A percentile compares a stretch with the other conserved stretches of the same genome.
Conservation (phyloP, 2,888 invertebrate genomes). For the Sympetrum striolatum region DNA sequence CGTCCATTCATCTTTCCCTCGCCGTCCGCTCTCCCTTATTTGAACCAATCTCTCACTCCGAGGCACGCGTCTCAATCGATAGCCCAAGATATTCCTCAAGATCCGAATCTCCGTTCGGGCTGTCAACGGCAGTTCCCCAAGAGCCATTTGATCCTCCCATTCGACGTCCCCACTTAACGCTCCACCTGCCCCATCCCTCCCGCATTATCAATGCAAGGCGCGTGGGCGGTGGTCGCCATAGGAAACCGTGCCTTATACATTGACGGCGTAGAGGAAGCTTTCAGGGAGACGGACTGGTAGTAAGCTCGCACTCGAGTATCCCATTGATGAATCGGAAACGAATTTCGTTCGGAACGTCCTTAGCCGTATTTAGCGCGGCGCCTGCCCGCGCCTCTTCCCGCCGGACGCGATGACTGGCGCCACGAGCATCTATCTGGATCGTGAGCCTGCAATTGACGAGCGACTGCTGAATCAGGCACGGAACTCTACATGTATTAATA, state of each 20-base stretch:
- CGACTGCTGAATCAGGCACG: not conserved
- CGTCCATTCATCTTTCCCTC: not conserved
- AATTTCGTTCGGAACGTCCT: not conserved
- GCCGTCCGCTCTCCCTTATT: not conserved
- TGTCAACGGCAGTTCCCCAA: not conserved
- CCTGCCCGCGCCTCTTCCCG: not conserved
- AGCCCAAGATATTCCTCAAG: not conserved
- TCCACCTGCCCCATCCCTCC: not conserved
- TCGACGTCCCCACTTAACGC: not conserved
- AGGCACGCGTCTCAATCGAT: not conserved
- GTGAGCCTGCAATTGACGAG: not conserved
- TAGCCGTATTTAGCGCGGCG: not conserved
- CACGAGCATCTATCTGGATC: not conserved
- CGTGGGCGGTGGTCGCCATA: not conserved
- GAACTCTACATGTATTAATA: too few species aligned
- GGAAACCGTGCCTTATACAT: slow-evolving; percentile 39
- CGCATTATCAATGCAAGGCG: not conserved
- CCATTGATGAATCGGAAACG: not conserved
- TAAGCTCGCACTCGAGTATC: not conserved
- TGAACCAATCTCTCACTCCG: not conserved
- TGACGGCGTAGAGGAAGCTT: not conserved
- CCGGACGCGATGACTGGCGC: not conserved
- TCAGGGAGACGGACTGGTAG: not conserved
- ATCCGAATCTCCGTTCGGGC: not conserved
- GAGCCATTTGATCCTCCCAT: not conserved